These are phyloP conservation scores for Caligus rogercresseyi DNA, from an alignment of 1,140 invertebrate species.

Conservation along the genomic window DNA sequence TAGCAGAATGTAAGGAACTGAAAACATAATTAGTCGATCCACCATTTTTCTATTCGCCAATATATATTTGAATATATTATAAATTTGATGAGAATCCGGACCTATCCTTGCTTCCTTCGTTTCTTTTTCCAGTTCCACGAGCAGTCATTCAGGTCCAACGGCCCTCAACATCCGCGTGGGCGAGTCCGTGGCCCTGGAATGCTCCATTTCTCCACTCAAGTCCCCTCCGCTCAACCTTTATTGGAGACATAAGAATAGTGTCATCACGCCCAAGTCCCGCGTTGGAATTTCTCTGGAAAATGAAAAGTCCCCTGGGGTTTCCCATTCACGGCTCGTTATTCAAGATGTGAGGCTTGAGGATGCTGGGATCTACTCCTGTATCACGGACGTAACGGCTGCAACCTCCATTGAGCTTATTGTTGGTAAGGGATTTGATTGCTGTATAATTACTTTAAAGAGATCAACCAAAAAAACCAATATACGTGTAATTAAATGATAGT, in stretches of 20 bases:
- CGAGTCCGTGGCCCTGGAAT: background rate
- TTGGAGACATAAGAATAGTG: slow-evolving; percentile 6
- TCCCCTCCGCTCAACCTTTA: background rate
- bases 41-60: too few species aligned
- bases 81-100: too few species aligned
- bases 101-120: too few species aligned
- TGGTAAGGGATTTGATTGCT: too few species aligned
- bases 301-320: slow-evolving; percentile 2
- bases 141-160: slow-evolving; percentile 3
- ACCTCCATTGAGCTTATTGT: background rate
- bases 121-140: background rate
- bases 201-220: slow-evolving; percentile 5
- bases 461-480: too few species aligned
- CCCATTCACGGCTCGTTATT: slow-evolving; percentile 1
- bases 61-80: too few species aligned
- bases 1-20: too few species aligned
- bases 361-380: slow-evolving; percentile 4
- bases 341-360: background rate
- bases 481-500: too few species aligned
- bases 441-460: too few species aligned
- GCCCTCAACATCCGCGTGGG: background rate
- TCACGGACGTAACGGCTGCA: background rate
- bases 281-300: background rate
- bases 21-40: too few species aligned
- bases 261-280: slow-evolving; percentile 2